A percentile compares a stretch with the other conserved stretches of the same genome.
These are phyloP conservation scores for Porites rus DNA, from an alignment of 92 coral and sea anemone species.

Conservation along the genomic window DNA sequence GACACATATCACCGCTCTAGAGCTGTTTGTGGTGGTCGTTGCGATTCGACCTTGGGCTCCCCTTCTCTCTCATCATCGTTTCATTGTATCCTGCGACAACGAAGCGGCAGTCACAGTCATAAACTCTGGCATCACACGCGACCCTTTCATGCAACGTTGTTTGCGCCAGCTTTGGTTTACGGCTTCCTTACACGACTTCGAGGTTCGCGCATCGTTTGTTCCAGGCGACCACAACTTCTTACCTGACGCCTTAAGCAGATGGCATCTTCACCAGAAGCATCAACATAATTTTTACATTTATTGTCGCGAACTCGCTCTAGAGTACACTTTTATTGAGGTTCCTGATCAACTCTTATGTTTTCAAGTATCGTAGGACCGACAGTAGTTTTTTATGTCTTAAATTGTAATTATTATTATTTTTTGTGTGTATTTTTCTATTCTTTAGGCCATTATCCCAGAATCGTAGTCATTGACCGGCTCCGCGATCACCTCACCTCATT, in stretches of 20 bases:
- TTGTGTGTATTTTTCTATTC: neutral
- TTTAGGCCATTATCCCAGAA: neutral
- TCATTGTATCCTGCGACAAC: too few species aligned
- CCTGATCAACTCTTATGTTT: neutral
- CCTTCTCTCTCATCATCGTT: too few species aligned
- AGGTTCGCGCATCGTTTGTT: conserved; percentile 7
- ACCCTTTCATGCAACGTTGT: neutral
- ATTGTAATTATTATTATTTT: neutral
- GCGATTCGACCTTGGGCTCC: too few species aligned
- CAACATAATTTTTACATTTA: too few species aligned
- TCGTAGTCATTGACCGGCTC: neutral
- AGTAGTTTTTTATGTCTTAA: neutral
- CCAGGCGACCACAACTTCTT: neutral
- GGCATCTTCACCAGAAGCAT: too few species aligned
- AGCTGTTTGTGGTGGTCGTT: too few species aligned
- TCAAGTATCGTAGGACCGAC: neutral
- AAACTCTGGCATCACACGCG: neutral
- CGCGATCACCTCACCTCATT: neutral
- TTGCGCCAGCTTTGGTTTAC: conserved; percentile 1
- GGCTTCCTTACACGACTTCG: neutral
- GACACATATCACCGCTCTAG: too few species aligned
- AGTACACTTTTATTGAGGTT: neutral
- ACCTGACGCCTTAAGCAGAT: conserved; percentile 5
- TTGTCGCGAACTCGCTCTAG: neutral
- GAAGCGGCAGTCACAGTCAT: too few species aligned